Evolutionary conservation across 2,888 invertebrate genomes (phyloP), one percentile per base, ranked within the genome.

Genomic region (Cloeon dipterum): DNA sequence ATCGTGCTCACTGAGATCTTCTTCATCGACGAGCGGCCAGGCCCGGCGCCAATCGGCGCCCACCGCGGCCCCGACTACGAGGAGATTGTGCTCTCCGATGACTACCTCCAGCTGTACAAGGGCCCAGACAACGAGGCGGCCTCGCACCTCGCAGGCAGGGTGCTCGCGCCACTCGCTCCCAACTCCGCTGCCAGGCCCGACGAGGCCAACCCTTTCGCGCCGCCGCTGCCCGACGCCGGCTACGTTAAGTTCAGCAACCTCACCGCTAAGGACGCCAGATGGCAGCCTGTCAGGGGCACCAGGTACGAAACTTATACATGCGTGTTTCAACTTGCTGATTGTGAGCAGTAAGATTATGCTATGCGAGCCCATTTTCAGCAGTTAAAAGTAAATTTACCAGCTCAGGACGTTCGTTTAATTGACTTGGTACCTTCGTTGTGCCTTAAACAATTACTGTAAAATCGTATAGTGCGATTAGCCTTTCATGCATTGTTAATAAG

Each of bases 1-100:
- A 86, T 86, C 50, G 74, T 86, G 42, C 66, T 86, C 46, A 83
- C 85, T 42, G 85, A 86, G 60, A 74, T 85, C 48, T 68, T 81
- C 51, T 61, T 71, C 46, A 68, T 70, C 44, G 69, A 74, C 52
- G 70, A 70, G 45, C 57, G 65, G 42, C 64, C 66, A 35, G 65
- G 65, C 35, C 17, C n/a, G 8, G 34, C 25, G 1, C 26, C 34
- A 14, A 59, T 58, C 42, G 57, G 58, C 10, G 20, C 44, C 10
- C 34, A 38, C 56, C 45, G 56, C 61, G 35, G 61, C 61, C 68
- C 63, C 47, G 74, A 65, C 58, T 76, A 71, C 56, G 79, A 79
- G 45, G 77, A 78, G 53, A 63, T 72, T 46, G 52, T 52, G 40
- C 60, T 61, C 41, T 60, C 61, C 47, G 62, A 63, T 54, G 53